phyloP scores from a whole-genome alignment of 2,113 vertebrate genomes.

The Struthio camelus region DNA sequence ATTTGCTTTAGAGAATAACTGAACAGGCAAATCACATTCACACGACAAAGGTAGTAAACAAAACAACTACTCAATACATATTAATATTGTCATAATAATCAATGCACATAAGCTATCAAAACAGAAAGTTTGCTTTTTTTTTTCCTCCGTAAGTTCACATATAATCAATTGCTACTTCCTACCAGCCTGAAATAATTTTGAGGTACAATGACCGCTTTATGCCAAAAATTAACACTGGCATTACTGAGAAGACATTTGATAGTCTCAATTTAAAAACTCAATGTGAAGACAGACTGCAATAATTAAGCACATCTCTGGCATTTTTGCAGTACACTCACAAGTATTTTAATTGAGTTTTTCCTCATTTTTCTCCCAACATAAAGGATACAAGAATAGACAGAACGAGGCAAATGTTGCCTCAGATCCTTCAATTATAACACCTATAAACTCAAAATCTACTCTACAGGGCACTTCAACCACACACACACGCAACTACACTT shows the following conservation, averaged over 20 bases:
- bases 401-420: background rate
- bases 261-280: background rate
- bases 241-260: background rate
- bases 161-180: background rate
- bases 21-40: constrained; percentile 45
- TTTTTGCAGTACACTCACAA: background rate
- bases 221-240: background rate
- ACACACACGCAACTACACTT: background rate
- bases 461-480: background rate
- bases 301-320: background rate
- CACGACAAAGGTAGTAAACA: constrained; percentile 36
- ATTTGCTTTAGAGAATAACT: constrained; percentile 38
- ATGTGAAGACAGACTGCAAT: background rate
- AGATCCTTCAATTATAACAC: background rate
- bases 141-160: background rate
- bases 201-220: background rate
- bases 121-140: background rate
- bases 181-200: background rate
- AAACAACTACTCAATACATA: background rate
- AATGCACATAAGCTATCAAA: background rate
- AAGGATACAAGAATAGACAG: background rate
- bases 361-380: background rate
- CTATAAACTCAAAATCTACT: background rate
- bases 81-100: background rate
- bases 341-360: background rate